phyloP scores from a whole-genome alignment of 2,113 vertebrate genomes.

The Macquaria ambigua region DNA sequence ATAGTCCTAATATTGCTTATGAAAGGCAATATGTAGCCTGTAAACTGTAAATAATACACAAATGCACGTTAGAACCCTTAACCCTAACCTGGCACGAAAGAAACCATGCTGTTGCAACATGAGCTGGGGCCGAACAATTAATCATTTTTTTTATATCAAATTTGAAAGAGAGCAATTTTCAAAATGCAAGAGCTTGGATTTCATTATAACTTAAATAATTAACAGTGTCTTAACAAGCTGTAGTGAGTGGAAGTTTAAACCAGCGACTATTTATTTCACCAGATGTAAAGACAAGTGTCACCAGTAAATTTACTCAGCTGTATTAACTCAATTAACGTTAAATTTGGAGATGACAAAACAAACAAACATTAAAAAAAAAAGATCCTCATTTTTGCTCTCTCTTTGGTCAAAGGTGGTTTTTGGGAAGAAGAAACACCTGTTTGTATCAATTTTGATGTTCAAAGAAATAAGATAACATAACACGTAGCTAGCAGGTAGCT shows the following conservation, averaged over 20 bases:
- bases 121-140: background rate
- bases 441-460: background rate
- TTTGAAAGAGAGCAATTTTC: background rate
- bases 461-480: no score
- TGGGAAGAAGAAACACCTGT: background rate
- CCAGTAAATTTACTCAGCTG: background rate
- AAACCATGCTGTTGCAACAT: background rate
- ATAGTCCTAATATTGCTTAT: background rate
- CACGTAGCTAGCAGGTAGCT: no score
- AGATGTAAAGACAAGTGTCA: background rate
- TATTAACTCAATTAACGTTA: background rate
- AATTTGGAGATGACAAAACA: background rate
- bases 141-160: background rate
- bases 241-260: background rate
- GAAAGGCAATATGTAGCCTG: background rate
- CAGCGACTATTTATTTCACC: background rate
- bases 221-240: background rate
- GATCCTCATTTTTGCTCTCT: background rate
- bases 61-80: background rate
- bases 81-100: background rate
- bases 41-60: conserved; percentile 12
- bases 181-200: background rate
- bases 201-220: background rate
- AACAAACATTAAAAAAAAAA: background rate
- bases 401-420: background rate